Evolutionary conservation across 1,140 invertebrate species (phyloP).

Genomic region (Apolygus lucorum): DNA sequence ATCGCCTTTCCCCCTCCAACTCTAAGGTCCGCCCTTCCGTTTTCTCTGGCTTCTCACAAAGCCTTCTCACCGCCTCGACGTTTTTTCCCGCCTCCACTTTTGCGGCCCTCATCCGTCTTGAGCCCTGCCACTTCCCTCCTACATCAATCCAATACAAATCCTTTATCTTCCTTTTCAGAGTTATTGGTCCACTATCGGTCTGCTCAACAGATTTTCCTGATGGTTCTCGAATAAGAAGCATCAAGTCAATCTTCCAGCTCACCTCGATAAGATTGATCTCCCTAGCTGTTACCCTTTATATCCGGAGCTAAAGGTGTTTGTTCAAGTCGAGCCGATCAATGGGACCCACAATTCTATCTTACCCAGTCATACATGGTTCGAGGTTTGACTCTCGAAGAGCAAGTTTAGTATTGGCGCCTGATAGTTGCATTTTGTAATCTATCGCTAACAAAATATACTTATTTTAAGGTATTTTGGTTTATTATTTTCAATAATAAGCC

Average conservation of each 20-base stretch:
- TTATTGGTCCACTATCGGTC: conserved; percentile 15
- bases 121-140: neutral
- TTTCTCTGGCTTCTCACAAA: neutral
- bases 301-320: too few relatives aligned
- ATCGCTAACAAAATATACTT: too few relatives aligned
- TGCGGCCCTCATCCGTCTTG: neutral
- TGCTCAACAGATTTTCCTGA: conserved; percentile 3
- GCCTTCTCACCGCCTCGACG: neutral
- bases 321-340: too few relatives aligned
- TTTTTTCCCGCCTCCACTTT: neutral
- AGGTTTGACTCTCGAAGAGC: too few relatives aligned
- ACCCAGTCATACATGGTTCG: too few relatives aligned
- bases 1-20: neutral
- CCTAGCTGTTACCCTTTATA: neutral
- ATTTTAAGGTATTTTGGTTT: too few relatives aligned
- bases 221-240: neutral
- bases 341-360: too few relatives aligned
- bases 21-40: neutral
- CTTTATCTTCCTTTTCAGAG: conserved; percentile 11
- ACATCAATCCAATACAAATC: conserved; percentile 1
- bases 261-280: conserved; percentile 1
- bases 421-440: too few relatives aligned
- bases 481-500: too few relatives aligned
- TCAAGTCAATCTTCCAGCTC: conserved; percentile 1
- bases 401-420: too few relatives aligned